Evolutionary conservation across 2,888 invertebrate genomes (phyloP), one percentile per base, ranked within the genome.

Genomic region (Limnephilus rhombicus): DNA sequence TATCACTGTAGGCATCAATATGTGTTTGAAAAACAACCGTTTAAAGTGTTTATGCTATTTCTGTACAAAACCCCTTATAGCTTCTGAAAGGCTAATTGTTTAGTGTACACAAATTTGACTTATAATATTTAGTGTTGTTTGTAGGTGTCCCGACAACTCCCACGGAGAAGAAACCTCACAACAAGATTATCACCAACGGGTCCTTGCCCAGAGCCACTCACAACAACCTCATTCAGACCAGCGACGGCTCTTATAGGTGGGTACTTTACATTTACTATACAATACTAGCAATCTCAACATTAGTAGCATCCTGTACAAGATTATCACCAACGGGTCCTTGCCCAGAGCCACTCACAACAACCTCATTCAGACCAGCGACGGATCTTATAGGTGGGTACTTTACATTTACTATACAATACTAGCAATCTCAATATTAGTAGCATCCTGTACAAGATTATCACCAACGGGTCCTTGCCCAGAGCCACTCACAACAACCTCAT

Each of bases 281-380:
- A 68, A 18, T 15, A 49, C 15, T 49, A 15, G 13, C 13, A 49
- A 12, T 13, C 49, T 49, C 15, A 49, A 49, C 15, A 49, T 49
- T 49, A 49, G 49, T 49, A 11, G 3, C 49, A 15, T 13, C 49
- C n/a, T n/a, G n/a, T n/a, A 97, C 94, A 97, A 97, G 94, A 99
- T 99, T 92, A 99, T 98, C 95, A 99, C 99, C 0, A 99, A 99
- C 94, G 99, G 99, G 0, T 98, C 98, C 0, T 95, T 99, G 85
- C 98, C 99, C 0, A 24, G 86, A 49, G 98, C 98, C 90, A 95
- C 95, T 0, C 94, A 95, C 91, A 96, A 95, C 94, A 96, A 96
- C 94, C 96, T 96, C 90, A 95, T 96, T 12, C 96, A 96, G 92
- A 96, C 96, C 91, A 96, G 95, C 94, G 96, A 96, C 13, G 96